Base-by-base conservation (phyloP, 2,113 vertebrate genomes). In the Arizona elegans region DNA sequence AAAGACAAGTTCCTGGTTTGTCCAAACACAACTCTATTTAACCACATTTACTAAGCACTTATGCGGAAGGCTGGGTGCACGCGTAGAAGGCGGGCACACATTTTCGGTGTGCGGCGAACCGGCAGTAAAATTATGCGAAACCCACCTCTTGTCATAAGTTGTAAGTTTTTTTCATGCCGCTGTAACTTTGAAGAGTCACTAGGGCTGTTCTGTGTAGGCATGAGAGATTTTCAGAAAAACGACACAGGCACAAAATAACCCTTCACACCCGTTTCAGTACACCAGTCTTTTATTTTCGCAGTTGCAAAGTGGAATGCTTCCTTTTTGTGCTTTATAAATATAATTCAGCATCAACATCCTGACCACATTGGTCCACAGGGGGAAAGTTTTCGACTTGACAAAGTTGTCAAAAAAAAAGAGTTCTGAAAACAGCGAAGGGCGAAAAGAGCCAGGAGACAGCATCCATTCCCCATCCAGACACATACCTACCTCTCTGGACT, bases 291-390 rank as follows among this genome's bases (percentile, higher is more conserved):
- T 62, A 90, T 93, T 93, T 87, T 90, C 13, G 81, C 55, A 12
- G 75, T 54, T 86, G n/a, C 92, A 87, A 93, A 90, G 89, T 93
- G 92, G 92, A 90, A 93, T 86, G 56, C 89, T 33, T 50, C 88
- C 10, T 21, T n/a, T 56, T 23, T 87, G 92, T 85, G 47, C 81
- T 93, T 86, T 93, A 90, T 90, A 93, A 90, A 86, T 93, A 90
- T 52, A 53, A 38, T 65, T 92, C 85, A 89, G 92, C 88, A 90
- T 38, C 92, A 38, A 90, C 75, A 21, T 43, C 75, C 43, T 55
- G 43, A 19, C 43, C 38, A 50, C 70, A 15, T 13, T 54, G n/a
- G 89, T 62, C 75, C 89, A n/a, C 81, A 17, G 92, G 13, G 26
- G 29, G 5, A 43, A 59, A 53, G 4, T 21, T 87, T 38, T 43